These are phyloP conservation scores for Metacarcinus magister DNA, from an alignment of 2,888 invertebrate species.

Conservation along the genomic window DNA sequence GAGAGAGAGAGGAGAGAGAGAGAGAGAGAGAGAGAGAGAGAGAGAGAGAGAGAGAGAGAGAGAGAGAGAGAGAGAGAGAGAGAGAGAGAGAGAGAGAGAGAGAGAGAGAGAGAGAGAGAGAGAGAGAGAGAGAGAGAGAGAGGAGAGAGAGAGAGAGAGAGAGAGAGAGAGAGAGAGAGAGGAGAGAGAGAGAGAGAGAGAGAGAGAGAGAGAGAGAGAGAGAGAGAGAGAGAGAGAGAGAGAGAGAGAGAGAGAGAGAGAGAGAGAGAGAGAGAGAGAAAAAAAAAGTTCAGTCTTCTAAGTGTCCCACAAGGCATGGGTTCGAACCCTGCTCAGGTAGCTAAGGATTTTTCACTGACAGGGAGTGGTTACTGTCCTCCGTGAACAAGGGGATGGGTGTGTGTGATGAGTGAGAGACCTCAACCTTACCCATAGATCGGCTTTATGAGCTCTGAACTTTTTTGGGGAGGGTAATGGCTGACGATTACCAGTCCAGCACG, in stretches of 20 bases:
- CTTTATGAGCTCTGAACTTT: no score
- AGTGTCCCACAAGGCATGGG: background rate
- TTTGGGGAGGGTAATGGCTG: no score
- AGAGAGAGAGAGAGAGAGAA: background rate
- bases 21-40: constrained; percentile 41
- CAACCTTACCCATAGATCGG: no score
- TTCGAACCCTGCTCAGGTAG: no score
- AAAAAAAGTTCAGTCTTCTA: background rate
- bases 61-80: constrained; percentile 45
- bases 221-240: constrained; percentile 43
- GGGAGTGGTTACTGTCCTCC: no score
- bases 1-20: background rate
- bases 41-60: constrained; percentile 52
- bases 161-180: background rate
- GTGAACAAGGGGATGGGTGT: no score
- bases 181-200: background rate
- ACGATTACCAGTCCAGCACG: no score
- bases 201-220: constrained; percentile 61
- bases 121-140: background rate
- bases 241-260: constrained; percentile 26
- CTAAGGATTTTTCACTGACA: no score
- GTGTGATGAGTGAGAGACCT: no score
- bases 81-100: background rate
- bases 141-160: background rate
- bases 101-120: background rate